Evolutionary conservation across 1,140 invertebrate genomes (phyloP), one percentile per base, ranked within the genome.

Genomic region (Branchinecta lindahli): DNA sequence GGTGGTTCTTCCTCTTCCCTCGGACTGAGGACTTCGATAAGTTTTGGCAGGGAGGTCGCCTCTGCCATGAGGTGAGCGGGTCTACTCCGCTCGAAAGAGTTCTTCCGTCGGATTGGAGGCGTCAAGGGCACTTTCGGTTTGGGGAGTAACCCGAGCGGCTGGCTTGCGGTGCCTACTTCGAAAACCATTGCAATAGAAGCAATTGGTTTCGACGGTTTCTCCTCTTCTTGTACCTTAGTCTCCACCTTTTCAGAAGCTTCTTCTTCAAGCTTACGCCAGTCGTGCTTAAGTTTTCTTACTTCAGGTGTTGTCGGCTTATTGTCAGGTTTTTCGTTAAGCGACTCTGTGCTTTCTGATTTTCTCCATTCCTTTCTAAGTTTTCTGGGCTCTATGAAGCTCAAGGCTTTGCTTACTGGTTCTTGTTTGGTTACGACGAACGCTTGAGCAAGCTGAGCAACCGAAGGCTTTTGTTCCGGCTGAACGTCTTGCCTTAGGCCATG

Each of bases 401-500:
- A 61, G 52, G 12, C 52, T 20, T 61, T 61, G 2, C 2, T 15
- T 33, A 33, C 33, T 12, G 52, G 52, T 61, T 61, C 52, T 4
- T 1, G 12, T 20, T 61, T 61, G 12, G 52, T 20, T 61, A 20
- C 52, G 18, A 61, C 12, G 18, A 61, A 61, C 18, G 52, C 18
- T 61, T 61, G 52, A 15, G 18, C 52, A 15, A 61, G 18, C 52
- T 61, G 52, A 61, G 52, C 52, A 6, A 61, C 52, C 2, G 52
- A 61, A 15, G 52, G 12, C 52, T 61, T 61, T 61, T 61, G 12
- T 61, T 61, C 52, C 12, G 45, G 46, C 15, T 61, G 52, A 45
- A 67, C 68, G 20, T 72, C 71, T 33, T 69, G 68, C 7, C 69
- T 61, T 46, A 68, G 45, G 10, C 71, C 71, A 66, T 69, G 69